These are phyloP conservation scores for Ophonus ardosiacus DNA, from an alignment of 2,888 invertebrate species.

Conservation along the genomic window DNA sequence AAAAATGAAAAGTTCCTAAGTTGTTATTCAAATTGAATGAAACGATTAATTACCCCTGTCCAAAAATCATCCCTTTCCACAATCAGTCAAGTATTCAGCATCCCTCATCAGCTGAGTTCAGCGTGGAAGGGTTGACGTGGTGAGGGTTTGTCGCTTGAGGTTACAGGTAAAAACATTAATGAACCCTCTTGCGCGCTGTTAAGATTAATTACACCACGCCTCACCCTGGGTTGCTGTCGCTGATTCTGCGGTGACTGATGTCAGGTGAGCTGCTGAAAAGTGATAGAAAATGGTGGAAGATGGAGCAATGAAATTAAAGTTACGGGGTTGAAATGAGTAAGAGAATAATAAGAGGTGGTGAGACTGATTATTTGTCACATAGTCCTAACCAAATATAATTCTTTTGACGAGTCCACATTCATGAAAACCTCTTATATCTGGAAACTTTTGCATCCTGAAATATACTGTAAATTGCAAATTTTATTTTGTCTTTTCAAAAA, in stretches of 20 bases:
- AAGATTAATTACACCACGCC: constrained; percentile 52
- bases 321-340: too few relatives aligned
- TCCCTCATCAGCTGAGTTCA: background rate
- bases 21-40: background rate
- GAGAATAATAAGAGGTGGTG: too few relatives aligned
- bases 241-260: background rate
- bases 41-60: background rate
- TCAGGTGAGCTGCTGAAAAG: background rate
- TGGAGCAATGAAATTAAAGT: background rate
- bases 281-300: background rate
- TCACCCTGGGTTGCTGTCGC: background rate
- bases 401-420: too few relatives aligned
- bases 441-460: too few relatives aligned
- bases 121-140: background rate
- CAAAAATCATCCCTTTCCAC: background rate
- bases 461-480: too few relatives aligned
- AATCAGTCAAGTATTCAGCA: background rate
- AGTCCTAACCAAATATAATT: too few relatives aligned
- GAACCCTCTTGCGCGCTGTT: constrained; percentile 9
- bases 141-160: constrained; percentile 51
- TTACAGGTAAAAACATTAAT: constrained; percentile 62
- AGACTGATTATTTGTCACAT: too few relatives aligned
- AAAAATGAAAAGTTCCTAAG: background rate
- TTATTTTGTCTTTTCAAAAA: too few relatives aligned
- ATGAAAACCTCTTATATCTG: too few relatives aligned